A percentile compares a stretch with the other conserved stretches of the same genome.
Evolutionary conservation across 2,113 vertebrate genomes (phyloP).

Genomic region (Muscicapa adusta): DNA sequence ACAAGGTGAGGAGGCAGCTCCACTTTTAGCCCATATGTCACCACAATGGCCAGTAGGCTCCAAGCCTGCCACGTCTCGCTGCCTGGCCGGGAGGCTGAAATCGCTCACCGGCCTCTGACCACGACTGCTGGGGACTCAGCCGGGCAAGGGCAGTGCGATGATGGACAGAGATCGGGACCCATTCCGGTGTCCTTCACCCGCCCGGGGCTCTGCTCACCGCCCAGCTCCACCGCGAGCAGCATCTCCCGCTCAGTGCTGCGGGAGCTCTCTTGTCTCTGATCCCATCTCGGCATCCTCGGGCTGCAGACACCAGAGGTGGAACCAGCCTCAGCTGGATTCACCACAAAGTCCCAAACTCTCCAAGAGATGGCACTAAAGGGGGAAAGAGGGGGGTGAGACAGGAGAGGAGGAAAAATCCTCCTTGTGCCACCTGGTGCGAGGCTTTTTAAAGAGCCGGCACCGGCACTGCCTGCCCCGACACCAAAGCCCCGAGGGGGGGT

Average conservation of each 20-base stretch:
- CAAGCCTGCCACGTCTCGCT: fast-evolving
- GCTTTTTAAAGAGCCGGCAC: not conserved
- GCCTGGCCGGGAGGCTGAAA: not conserved
- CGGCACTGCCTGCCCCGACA: not conserved
- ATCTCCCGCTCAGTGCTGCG: fast-evolving
- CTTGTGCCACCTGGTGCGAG: fast-evolving
- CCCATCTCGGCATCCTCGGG: not conserved
- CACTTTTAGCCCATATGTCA: not conserved
- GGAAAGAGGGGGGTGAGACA: no score
- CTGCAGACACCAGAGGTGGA: not conserved
- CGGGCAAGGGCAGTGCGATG: fast-evolving
- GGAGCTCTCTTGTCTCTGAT: not conserved
- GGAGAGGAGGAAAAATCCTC: not conserved
- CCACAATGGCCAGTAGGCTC: not conserved
- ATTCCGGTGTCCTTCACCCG: fast-evolving
- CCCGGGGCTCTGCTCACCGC: not conserved
- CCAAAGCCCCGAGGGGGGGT: not conserved
- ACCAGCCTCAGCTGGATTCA: fast-evolving
- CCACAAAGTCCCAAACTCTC: not conserved
- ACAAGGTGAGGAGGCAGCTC: not conserved
- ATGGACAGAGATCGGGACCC: fast-evolving
- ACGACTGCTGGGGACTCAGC: not conserved
- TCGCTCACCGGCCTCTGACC: not conserved
- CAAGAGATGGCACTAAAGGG: not conserved
- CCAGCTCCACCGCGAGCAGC: fast-evolving